Evolutionary conservation across 2,888 invertebrate genomes (phyloP).

Genomic region (Eucriotettix oculatus): DNA sequence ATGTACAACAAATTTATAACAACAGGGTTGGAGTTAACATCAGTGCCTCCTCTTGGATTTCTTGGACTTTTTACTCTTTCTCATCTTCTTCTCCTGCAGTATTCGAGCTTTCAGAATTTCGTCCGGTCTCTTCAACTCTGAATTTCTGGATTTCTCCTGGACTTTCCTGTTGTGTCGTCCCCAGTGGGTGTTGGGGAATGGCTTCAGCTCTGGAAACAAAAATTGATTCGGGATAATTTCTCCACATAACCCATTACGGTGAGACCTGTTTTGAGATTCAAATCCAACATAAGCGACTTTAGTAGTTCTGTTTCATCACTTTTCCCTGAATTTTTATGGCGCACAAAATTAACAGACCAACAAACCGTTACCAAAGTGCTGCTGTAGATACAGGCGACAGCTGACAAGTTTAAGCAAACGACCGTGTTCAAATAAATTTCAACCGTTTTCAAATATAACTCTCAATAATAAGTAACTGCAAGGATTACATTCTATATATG

Average conservation of each 20-base stretch:
- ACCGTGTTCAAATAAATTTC: too few species aligned
- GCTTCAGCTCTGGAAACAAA: conserved; percentile 6
- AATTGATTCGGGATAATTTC: neutral
- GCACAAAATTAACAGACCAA: too few species aligned
- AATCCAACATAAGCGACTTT: neutral
- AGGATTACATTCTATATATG: too few species aligned
- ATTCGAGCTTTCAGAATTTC: conserved; percentile 60
- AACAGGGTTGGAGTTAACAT: neutral
- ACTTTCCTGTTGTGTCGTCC: conserved; percentile 61
- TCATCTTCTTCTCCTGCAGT: conserved; percentile 33
- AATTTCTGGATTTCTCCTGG: conserved; percentile 29
- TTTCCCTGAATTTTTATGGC: too few species aligned
- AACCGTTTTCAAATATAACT: too few species aligned
- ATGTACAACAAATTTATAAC: too few species aligned
- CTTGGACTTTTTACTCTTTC: neutral
- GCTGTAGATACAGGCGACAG: too few species aligned
- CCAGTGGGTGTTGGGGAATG: conserved; percentile 48
- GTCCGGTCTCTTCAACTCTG: conserved; percentile 54
- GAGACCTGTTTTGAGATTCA: neutral
- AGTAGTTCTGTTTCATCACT: too few species aligned
- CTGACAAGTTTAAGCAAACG: too few species aligned
- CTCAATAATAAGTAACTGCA: too few species aligned
- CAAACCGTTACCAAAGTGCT: too few species aligned
- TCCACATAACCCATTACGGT: neutral
- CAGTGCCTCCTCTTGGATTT: neutral